These are phyloP conservation scores for Sebastes fasciatus DNA, from an alignment of 2,113 vertebrate genomes.

Conservation along the genomic window DNA sequence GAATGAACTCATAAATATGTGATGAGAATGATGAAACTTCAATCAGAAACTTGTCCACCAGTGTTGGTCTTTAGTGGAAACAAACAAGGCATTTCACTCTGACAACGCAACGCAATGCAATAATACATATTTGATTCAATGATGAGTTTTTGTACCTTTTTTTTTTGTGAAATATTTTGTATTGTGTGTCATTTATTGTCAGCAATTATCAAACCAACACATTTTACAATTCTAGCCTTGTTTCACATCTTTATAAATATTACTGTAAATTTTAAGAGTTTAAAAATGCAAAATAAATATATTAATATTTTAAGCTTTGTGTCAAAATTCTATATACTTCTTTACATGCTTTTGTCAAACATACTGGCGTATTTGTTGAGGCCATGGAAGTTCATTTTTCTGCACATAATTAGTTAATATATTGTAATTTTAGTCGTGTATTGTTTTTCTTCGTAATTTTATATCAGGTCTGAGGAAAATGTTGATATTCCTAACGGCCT, in stretches of 20 bases:
- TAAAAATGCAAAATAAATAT: not conserved
- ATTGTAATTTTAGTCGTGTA: too few relatives aligned
- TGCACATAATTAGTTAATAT: too few relatives aligned
- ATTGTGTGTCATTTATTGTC: not conserved
- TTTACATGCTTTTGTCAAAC: not conserved
- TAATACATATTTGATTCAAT: not conserved
- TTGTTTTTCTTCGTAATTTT: too few relatives aligned
- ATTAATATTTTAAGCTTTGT: not conserved
- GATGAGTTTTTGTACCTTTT: not conserved
- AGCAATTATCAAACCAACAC: not conserved
- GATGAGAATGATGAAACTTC: not conserved
- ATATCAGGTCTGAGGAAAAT: too few relatives aligned
- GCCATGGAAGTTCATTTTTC: too few relatives aligned
- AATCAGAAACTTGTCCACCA: not conserved
- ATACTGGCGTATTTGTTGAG: too few relatives aligned
- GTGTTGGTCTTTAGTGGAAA: too few relatives aligned
- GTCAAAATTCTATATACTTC: not conserved
- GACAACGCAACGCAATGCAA: too few relatives aligned
- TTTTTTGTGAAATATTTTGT: not conserved
- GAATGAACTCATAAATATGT: not conserved
- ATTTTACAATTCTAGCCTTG: not conserved
- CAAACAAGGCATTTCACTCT: too few relatives aligned
- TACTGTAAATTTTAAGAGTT: not conserved
- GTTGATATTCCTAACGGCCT: too few relatives aligned
- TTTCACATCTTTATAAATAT: not conserved